Evolutionary conservation across 2,888 invertebrate species (phyloP).

Genomic region (Mongoloraphidia duomilia): DNA sequence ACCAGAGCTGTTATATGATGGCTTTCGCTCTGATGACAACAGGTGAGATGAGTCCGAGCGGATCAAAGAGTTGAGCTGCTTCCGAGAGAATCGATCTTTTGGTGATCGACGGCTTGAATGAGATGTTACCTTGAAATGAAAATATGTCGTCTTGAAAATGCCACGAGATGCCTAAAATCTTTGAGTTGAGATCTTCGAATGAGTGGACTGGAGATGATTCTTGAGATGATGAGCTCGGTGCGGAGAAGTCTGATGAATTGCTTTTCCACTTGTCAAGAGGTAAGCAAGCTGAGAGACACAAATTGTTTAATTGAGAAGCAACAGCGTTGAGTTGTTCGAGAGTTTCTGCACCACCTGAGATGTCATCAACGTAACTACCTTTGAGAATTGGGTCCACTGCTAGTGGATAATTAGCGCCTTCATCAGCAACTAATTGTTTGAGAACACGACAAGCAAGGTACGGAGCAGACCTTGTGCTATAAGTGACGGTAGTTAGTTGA

Average conservation of each 20-base stretch:
- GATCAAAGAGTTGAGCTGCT: no score
- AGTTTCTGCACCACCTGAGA: constrained; percentile 8
- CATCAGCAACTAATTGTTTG: not conserved
- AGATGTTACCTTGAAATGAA: no score
- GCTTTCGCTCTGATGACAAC: no score
- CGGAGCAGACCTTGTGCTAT: not conserved
- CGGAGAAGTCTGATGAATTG: not conserved
- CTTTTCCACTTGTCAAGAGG: constrained; percentile 8
- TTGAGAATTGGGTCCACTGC: constrained; percentile 3
- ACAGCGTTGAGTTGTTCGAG: constrained; percentile 4
- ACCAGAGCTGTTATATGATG: no score
- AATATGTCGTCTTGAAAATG: no score
- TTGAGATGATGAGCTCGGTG: no score
- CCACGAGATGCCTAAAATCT: no score
- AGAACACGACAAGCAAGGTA: not conserved
- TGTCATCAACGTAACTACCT: constrained; percentile 10
- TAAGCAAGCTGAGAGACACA: constrained; percentile 8
- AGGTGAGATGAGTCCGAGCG: no score
- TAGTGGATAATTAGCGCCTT: constrained; percentile 1
- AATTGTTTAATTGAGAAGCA: not conserved
- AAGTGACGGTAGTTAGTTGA: not conserved
- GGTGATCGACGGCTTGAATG: no score
- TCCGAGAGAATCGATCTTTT: no score
- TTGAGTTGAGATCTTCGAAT: no score
- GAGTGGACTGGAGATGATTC: no score